Conservation (phyloP, 92 coral and sea anemone genomes). For the Umimayanthus kanabou region DNA sequence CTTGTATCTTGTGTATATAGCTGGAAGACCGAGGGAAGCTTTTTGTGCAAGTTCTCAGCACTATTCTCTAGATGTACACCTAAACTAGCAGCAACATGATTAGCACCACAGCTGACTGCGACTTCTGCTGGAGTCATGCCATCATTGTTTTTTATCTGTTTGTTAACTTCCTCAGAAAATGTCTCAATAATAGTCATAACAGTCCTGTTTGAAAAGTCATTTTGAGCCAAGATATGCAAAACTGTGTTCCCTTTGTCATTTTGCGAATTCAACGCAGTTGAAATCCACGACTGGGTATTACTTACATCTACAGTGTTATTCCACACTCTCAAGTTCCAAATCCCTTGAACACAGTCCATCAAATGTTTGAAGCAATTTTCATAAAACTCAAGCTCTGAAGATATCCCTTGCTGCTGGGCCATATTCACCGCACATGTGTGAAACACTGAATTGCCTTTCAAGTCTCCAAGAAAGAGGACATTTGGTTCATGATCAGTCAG, state of each 20-base stretch:
- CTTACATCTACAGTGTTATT: slow-evolving; percentile 3
- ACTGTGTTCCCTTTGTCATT: slow-evolving; percentile 33
- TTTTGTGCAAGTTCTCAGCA: slow-evolving; percentile 18
- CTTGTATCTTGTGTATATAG: slow-evolving; percentile 31
- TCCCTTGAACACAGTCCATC: slow-evolving; percentile 11
- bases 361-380: slow-evolving; percentile 29
- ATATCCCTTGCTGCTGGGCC: slow-evolving; percentile 18
- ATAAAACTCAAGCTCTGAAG: slow-evolving; percentile 39
- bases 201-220: slow-evolving; percentile 13
- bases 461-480: slow-evolving; percentile 32
- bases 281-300: slow-evolving; percentile 11
- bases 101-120: slow-evolving; percentile 32
- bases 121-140: slow-evolving; percentile 25
- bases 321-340: not conserved
- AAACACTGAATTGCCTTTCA: slow-evolving; percentile 27
- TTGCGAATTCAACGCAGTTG: slow-evolving; percentile 39
- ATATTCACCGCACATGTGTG: slow-evolving; percentile 33
- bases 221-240: slow-evolving; percentile 35
- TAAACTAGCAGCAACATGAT: slow-evolving; percentile 8
- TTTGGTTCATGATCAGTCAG: slow-evolving; percentile 37
- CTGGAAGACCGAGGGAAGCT: slow-evolving; percentile 32
- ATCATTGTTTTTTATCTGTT: slow-evolving; percentile 8
- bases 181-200: not conserved
- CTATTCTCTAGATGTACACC: not conserved
- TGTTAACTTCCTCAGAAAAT: slow-evolving; percentile 32